These are phyloP conservation scores for Myotis vivesi DNA, from an alignment of 2,797 vertebrate genomes.

Conservation along the genomic window DNA sequence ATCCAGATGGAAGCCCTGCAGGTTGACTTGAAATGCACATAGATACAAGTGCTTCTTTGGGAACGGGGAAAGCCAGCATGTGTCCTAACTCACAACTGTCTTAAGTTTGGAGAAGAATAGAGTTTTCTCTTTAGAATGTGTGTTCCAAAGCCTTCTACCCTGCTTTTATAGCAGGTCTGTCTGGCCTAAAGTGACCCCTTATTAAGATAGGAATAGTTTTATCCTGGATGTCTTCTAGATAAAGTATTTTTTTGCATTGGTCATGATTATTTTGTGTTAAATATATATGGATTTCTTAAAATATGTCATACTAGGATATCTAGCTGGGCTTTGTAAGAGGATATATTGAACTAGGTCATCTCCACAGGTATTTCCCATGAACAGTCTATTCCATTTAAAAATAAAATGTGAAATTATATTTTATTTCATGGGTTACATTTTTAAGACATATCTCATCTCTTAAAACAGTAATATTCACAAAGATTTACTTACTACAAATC, in stretches of 20 bases:
- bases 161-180: neutral
- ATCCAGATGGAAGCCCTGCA: neutral
- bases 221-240: neutral
- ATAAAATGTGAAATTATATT: neutral
- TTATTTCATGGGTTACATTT: neutral
- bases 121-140: neutral
- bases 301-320: neutral
- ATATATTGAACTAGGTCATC: constrained; percentile 25
- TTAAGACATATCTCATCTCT: neutral
- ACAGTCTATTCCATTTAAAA: neutral
- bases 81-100: neutral
- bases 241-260: neutral
- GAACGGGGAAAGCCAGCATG: neutral
- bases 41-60: neutral
- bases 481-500: constrained; percentile 26
- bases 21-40: neutral
- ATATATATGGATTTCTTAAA: neutral
- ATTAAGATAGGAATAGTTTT: neutral
- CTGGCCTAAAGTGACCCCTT: neutral
- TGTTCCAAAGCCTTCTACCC: neutral
- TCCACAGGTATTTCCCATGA: neutral
- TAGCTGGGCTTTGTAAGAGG: neutral
- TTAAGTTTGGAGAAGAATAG: neutral
- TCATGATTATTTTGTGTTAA: constrained; percentile 43
- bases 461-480: neutral